A percentile compares a stretch with the other conserved stretches of the same genome.
phyloP scores from a whole-genome alignment of 1,140 invertebrate genomes.

The Vollenhovia emeryi region DNA sequence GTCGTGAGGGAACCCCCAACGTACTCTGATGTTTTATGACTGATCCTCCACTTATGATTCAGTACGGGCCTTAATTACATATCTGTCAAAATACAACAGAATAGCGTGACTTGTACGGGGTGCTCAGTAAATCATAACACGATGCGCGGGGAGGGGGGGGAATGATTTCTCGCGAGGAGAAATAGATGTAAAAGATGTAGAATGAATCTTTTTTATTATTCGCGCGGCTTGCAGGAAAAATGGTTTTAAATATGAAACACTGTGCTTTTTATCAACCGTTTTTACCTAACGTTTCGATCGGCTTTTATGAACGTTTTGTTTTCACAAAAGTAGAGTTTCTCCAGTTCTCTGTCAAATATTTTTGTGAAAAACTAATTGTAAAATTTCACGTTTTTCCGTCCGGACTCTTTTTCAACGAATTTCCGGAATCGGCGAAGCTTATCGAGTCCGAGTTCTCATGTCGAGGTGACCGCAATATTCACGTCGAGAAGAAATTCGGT shows the following conservation, averaged over 20 bases:
- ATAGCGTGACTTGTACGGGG: slow-evolving; percentile 25
- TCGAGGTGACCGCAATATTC: not conserved
- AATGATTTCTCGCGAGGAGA: not conserved
- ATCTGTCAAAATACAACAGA: slow-evolving; percentile 48
- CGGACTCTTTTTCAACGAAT: not conserved
- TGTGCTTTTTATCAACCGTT: not conserved
- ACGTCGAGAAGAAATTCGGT: not conserved
- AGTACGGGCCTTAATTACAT: slow-evolving; percentile 44
- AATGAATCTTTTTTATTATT: not conserved
- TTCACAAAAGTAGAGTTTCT: not conserved
- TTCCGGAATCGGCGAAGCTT: not conserved
- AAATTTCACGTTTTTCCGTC: not conserved
- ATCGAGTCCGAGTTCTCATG: not conserved
- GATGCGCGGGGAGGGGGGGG: not conserved
- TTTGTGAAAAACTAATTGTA: not conserved
- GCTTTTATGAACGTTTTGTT: not conserved
- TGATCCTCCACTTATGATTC: slow-evolving; percentile 54
- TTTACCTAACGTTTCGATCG: not conserved
- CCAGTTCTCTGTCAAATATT: not conserved
- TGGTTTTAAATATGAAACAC: not conserved
- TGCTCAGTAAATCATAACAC: not conserved
- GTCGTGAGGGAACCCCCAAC: slow-evolving; percentile 15
- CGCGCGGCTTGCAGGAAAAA: not conserved
- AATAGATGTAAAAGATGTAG: not conserved
- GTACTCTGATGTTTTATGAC: slow-evolving; percentile 50